Evolutionary conservation across 2,888 invertebrate species (phyloP).

Genomic region (Mesorhabditis sp.): DNA sequence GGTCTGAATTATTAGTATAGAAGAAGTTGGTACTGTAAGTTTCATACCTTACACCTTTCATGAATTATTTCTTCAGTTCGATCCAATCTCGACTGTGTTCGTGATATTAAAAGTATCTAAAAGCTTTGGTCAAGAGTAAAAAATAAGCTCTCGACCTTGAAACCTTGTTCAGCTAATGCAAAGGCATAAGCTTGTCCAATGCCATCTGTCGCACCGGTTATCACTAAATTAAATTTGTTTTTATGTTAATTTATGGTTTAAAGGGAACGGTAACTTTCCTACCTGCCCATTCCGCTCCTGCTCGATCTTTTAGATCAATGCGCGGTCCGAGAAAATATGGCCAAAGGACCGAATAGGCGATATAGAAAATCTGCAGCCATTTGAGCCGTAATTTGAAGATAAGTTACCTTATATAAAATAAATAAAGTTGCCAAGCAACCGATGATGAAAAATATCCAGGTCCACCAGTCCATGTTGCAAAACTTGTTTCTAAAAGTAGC

Average conservation of each 20-base stretch:
- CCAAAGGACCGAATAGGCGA: conserved; percentile 7
- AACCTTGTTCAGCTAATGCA: conserved; percentile 50
- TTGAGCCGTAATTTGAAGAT: too few species aligned
- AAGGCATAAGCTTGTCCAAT: conserved; percentile 57
- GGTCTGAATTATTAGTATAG: conserved; percentile 10
- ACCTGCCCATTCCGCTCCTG: conserved; percentile 54
- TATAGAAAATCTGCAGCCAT: not conserved
- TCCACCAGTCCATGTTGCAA: not conserved
- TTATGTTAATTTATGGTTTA: not conserved
- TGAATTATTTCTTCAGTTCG: conserved; percentile 28
- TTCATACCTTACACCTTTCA: not conserved
- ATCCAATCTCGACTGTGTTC: conserved; percentile 51
- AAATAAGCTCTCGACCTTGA: too few species aligned
- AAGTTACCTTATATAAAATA: not conserved
- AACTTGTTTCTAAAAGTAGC: too few species aligned
- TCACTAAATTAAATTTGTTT: conserved; percentile 34
- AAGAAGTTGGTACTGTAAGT: not conserved
- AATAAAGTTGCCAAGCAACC: not conserved
- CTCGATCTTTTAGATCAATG: conserved; percentile 45
- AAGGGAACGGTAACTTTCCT: not conserved
- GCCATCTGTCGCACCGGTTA: conserved; percentile 57
- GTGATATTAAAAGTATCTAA: conserved; percentile 46
- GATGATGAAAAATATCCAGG: not conserved
- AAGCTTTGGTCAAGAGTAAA: not conserved
- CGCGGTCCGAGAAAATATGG: conserved; percentile 41